Conservation (phyloP, 1,140 invertebrate species). For the Ephestia elutella region DNA sequence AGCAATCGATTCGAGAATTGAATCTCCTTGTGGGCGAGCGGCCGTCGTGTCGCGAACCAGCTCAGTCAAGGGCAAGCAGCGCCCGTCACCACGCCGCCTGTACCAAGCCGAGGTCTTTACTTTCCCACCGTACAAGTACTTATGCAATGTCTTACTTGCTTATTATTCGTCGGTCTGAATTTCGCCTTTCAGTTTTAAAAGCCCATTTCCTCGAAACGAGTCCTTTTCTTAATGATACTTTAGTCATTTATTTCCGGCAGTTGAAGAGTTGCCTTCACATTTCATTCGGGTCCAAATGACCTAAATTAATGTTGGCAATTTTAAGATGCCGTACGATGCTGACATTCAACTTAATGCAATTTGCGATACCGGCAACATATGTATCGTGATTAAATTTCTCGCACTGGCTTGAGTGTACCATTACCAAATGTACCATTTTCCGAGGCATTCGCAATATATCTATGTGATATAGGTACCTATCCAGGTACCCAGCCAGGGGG, state of each 20-base stretch:
- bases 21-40: background rate
- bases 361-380: background rate
- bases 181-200: background rate
- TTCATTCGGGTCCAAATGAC: background rate
- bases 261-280: background rate
- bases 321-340: background rate
- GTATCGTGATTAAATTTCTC: background rate
- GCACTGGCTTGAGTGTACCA: no score
- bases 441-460: no score
- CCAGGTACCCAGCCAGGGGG: no score
- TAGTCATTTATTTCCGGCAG: background rate
- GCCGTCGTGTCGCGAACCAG: slow-evolving; percentile 34
- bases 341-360: background rate
- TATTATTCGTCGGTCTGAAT: background rate
- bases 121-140: slow-evolving; percentile 35
- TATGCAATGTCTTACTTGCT: slow-evolving; percentile 9
- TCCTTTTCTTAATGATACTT: background rate
- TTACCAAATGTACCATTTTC: no score
- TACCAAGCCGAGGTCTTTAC: slow-evolving; percentile 52
- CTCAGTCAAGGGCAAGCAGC: slow-evolving; percentile 65
- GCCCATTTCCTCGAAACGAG: background rate
- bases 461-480: no score
- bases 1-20: background rate
- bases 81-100: slow-evolving; percentile 39
- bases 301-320: background rate